A percentile compares a stretch with the other conserved stretches of the same genome.
These are phyloP conservation scores for Trichopria drosophilae DNA, from an alignment of 2,888 invertebrate genomes.

Conservation along the genomic window DNA sequence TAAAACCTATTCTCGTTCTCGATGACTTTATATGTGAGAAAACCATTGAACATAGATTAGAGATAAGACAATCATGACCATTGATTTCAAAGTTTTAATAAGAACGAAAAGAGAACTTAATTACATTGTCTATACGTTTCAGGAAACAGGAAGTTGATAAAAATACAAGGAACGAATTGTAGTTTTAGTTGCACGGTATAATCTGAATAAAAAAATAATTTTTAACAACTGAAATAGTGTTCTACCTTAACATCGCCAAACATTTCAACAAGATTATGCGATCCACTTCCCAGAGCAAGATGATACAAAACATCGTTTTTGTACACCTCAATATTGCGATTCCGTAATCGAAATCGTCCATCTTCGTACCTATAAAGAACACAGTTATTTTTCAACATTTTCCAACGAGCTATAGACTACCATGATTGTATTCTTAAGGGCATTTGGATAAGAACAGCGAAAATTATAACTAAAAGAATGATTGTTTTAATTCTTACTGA, in stretches of 20 bases:
- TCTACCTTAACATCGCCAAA: constrained; percentile 34
- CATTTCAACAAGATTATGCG: constrained; percentile 30
- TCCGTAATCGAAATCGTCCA: constrained; percentile 14
- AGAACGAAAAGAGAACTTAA: too few relatives aligned
- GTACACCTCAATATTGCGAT: constrained; percentile 22
- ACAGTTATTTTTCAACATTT: not conserved
- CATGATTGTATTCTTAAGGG: too few relatives aligned
- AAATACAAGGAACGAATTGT: too few relatives aligned
- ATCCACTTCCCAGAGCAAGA: constrained; percentile 20
- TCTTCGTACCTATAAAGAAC: constrained; percentile 12
- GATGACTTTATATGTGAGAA: too few relatives aligned
- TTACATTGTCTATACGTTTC: too few relatives aligned
- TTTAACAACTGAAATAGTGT: not conserved
- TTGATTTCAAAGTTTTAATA: too few relatives aligned
- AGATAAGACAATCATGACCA: too few relatives aligned
- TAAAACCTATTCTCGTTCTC: too few relatives aligned
- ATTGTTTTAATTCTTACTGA: not conserved
- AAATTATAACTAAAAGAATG: constrained; percentile 4
- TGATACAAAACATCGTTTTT: constrained; percentile 31
- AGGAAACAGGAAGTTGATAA: too few relatives aligned
- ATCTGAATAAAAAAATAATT: not conserved
- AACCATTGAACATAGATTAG: too few relatives aligned
- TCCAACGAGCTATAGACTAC: too few relatives aligned
- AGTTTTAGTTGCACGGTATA: too few relatives aligned
- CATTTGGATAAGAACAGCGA: not conserved